A percentile compares a stretch with the other conserved stretches of the same genome.
Evolutionary conservation across 2,888 invertebrate species (phyloP).

Genomic region (Melanostoma scalare): DNA sequence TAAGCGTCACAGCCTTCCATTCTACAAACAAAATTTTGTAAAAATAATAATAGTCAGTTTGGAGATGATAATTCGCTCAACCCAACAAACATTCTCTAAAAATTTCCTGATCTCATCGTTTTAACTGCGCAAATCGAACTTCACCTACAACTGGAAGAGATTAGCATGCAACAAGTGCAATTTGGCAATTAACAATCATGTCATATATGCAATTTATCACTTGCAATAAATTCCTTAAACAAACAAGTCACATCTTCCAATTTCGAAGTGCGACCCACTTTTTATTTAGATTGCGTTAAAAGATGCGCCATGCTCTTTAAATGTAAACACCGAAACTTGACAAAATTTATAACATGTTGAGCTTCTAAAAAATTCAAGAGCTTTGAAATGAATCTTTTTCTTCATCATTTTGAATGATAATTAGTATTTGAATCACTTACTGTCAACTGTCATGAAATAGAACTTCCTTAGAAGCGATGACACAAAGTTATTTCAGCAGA

Average conservation of each 20-base stretch:
- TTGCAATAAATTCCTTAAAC: conserved; percentile 23
- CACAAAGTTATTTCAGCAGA: conserved; percentile 6
- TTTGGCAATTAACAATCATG: conserved; percentile 34
- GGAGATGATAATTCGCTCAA: too few relatives aligned
- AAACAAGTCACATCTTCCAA: conserved; percentile 21
- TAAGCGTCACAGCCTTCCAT: too few relatives aligned
- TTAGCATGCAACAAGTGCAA: conserved; percentile 33
- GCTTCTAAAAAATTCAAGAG: too few relatives aligned
- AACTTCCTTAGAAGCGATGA: conserved; percentile 27
- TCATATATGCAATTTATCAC: conserved; percentile 32
- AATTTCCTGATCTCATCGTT: conserved; percentile 21
- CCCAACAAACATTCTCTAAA: background rate
- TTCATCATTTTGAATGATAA: too few relatives aligned
- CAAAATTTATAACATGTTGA: too few relatives aligned
- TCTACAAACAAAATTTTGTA: too few relatives aligned
- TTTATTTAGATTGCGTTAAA: conserved; percentile 19
- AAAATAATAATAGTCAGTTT: too few relatives aligned
- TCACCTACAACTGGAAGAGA: conserved; percentile 2
- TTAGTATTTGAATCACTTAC: too few relatives aligned
- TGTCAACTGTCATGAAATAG: too few relatives aligned
- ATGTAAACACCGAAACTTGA: too few relatives aligned
- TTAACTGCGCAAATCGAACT: conserved; percentile 27
- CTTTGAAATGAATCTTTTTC: too few relatives aligned
- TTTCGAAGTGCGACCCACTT: conserved; percentile 32
- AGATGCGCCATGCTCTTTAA: too few relatives aligned